Evolutionary conservation across 2,888 invertebrate species (phyloP).

Genomic region (Drosophila neoperkinsi): DNA sequence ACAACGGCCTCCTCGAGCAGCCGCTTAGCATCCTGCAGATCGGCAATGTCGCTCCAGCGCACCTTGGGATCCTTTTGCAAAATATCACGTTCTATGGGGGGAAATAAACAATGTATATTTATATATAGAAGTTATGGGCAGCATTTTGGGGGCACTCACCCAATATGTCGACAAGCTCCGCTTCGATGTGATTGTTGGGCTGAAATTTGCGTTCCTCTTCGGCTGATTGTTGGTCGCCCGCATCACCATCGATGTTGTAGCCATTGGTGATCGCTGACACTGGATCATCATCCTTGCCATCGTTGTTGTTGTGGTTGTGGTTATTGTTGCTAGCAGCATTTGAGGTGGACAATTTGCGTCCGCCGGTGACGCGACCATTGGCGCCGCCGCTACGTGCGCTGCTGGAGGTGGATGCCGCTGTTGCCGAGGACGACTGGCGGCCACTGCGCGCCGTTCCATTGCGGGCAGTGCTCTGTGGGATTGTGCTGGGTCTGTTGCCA

Average conservation of each 20-base stretch:
- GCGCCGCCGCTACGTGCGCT: slow-evolving; percentile 47
- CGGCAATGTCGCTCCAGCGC: slow-evolving; percentile 97
- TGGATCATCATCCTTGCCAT: slow-evolving; percentile 87
- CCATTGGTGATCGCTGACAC: slow-evolving; percentile 86
- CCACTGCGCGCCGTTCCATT: slow-evolving; percentile 62
- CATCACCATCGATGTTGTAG: slow-evolving; percentile 84
- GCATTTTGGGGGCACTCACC: slow-evolving; percentile 85
- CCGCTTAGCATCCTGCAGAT: slow-evolving; percentile 94
- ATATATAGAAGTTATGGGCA: not conserved
- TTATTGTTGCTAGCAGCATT: slow-evolving; percentile 34
- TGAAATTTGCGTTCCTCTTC: slow-evolving; percentile 96
- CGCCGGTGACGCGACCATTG: slow-evolving; percentile 58
- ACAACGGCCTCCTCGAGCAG: slow-evolving; percentile 98
- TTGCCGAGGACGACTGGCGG: slow-evolving; percentile 43
- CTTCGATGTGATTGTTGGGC: slow-evolving; percentile 91
- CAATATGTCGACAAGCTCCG: slow-evolving; percentile 96
- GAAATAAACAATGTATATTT: not conserved
- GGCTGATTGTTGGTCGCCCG: slow-evolving; percentile 86
- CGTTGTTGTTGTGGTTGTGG: slow-evolving; percentile 56
- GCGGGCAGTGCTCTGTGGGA: slow-evolving; percentile 77
- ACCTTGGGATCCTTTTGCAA: slow-evolving; percentile 98
- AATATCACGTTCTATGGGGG: slow-evolving; percentile 93
- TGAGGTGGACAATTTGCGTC: slow-evolving; percentile 66
- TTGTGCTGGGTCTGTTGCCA: slow-evolving; percentile 73
- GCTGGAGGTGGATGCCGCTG: slow-evolving; percentile 44